Percentiles rank a stretch among this genome's conserved stretches.
Conservation (phyloP, 1,140 invertebrate species). For the Streblospio benedicti region DNA sequence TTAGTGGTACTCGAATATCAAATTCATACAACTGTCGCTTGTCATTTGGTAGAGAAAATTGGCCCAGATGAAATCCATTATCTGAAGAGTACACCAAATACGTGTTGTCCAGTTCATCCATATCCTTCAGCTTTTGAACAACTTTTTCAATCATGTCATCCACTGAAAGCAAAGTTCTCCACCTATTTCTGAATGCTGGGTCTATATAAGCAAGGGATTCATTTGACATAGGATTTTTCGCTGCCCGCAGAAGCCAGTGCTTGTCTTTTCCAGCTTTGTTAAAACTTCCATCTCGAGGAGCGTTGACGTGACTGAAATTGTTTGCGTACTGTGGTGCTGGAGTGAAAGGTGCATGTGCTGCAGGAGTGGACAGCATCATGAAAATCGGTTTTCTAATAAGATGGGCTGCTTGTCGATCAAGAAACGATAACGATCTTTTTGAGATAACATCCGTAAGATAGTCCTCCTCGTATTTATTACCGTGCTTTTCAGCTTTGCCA, state of each 20-base stretch:
- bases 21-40: conserved; percentile 83
- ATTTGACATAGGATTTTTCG: conserved; percentile 55
- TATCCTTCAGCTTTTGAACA: conserved; percentile 51
- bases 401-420: too few relatives aligned
- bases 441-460: conserved; percentile 83
- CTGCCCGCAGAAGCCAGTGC: conserved; percentile 68
- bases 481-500: conserved; percentile 54
- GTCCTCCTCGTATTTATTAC: conserved; percentile 53
- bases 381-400: conserved; percentile 57
- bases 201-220: conserved; percentile 56
- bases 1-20: conserved; percentile 71
- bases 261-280: conserved; percentile 54
- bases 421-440: too few relatives aligned
- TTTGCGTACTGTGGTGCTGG: conserved; percentile 63
- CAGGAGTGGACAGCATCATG: conserved; percentile 73
- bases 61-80: conserved; percentile 81
- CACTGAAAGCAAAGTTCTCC: conserved; percentile 69
- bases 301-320: conserved; percentile 54
- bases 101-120: conserved; percentile 59
- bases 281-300: conserved; percentile 64
- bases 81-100: conserved; percentile 78
- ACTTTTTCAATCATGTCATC: conserved; percentile 71
- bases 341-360: conserved; percentile 73
- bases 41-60: conserved; percentile 75
- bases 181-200: conserved; percentile 55